Conservation (phyloP, 2,888 invertebrate species). For the Coenonympha arcania region DNA sequence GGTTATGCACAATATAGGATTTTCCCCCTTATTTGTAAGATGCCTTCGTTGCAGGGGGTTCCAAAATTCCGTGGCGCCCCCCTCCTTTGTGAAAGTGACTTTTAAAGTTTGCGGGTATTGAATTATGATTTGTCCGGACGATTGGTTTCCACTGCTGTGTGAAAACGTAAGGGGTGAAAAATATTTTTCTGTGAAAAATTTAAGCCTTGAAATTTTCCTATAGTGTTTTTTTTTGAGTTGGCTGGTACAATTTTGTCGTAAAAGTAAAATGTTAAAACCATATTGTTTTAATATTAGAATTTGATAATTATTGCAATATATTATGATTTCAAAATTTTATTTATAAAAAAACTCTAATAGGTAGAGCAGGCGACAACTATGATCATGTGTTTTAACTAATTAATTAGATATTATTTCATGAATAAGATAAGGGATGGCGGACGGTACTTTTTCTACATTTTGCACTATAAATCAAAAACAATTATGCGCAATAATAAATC, state of each 20-base stretch:
- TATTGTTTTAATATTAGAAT: no score
- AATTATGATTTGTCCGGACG: constrained; percentile 54
- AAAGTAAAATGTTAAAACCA: background rate
- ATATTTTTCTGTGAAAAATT: background rate
- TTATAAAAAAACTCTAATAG: no score
- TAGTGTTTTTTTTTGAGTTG: background rate
- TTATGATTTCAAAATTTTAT: no score
- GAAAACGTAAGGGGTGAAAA: constrained; percentile 5
- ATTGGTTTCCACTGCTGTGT: constrained; percentile 44
- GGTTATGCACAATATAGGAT: constrained; percentile 64
- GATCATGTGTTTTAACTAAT: no score
- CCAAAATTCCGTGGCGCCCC: constrained; percentile 48
- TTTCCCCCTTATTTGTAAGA: constrained; percentile 64
- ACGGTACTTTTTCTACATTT: no score
- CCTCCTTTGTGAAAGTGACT: constrained; percentile 50
- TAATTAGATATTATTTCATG: no score
- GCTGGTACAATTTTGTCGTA: background rate
- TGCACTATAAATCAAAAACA: no score
- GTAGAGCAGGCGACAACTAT: no score
- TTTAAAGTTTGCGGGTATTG: constrained; percentile 54
- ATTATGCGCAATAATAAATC: no score
- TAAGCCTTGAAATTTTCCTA: background rate
- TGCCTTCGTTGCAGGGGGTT: constrained; percentile 46
- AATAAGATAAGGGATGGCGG: no score
- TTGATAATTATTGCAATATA: no score